Conservation (phyloP, 2,113 vertebrate genomes). For the Formicarius rufipectus region DNA sequence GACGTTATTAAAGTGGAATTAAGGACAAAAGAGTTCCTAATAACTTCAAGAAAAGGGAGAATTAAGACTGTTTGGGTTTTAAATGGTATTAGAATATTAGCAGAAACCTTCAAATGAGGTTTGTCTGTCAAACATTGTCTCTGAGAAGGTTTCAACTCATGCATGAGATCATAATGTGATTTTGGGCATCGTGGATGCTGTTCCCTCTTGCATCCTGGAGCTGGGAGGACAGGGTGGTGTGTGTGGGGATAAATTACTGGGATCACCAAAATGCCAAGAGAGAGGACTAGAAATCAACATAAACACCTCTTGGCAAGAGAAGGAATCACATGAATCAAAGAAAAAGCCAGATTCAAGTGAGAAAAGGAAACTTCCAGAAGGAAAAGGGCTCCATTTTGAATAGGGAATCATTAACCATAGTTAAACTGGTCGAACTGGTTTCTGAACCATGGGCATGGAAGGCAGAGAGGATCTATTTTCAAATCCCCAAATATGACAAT, state of each 20-base stretch:
- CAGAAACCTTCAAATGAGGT: background rate
- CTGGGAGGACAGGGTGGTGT: background rate
- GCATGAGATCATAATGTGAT: background rate
- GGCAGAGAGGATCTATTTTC: background rate
- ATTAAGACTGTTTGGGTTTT: constrained; percentile 24
- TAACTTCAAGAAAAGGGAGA: constrained; percentile 35
- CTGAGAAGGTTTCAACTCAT: background rate
- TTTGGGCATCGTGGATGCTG: fast-evolving
- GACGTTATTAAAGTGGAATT: constrained; percentile 36
- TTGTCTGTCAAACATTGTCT: background rate
- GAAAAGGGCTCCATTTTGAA: background rate
- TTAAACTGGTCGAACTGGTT: background rate
- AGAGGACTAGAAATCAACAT: background rate
- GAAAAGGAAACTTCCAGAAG: background rate
- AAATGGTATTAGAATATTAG: constrained; percentile 47
- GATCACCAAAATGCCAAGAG: background rate
- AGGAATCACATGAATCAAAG: background rate
- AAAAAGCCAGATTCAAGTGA: background rate
- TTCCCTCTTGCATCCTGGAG: background rate
- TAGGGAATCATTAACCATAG: background rate
- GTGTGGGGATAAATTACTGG: background rate
- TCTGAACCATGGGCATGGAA: background rate
- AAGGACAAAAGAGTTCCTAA: constrained; percentile 36
- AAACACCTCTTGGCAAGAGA: background rate
- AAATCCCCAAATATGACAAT: background rate